phyloP scores from a whole-genome alignment of 2,797 vertebrate species.

The Sebastes matsubarae region DNA sequence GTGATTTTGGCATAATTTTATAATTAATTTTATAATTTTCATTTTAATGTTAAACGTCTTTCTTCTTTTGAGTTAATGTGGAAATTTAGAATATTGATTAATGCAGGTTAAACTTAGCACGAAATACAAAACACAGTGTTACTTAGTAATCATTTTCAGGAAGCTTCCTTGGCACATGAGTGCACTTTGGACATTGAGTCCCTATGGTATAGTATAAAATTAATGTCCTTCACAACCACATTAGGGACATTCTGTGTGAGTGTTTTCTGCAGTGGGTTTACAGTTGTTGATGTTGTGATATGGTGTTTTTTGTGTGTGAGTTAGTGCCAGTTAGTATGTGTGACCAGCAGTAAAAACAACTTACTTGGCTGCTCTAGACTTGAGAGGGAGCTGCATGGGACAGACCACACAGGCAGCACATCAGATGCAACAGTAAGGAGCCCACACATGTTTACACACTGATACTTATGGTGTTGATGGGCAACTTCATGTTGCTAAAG shows the following conservation, averaged over 20 bases:
- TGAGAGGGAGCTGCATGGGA: no score
- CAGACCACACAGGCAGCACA: neutral
- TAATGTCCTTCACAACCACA: neutral
- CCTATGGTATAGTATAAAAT: neutral
- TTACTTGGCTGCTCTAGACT: no score
- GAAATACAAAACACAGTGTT: neutral
- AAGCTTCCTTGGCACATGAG: neutral
- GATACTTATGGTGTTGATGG: neutral
- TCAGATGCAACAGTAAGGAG: slow-evolving; percentile 14
- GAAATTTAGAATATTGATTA: neutral
- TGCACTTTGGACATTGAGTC: neutral
- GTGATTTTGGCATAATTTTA: no score
- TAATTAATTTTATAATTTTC: no score
- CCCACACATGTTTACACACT: neutral
- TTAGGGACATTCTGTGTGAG: neutral
- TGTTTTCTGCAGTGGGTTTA: slow-evolving; percentile 13
- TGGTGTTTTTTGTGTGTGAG: neutral
- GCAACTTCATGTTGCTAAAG: neutral
- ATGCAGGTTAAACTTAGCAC: neutral
- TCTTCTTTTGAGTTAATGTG: neutral
- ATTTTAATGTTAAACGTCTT: neutral
- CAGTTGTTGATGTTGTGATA: neutral
- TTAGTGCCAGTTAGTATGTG: neutral
- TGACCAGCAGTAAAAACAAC: slow-evolving; percentile 13
- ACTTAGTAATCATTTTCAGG: neutral